phyloP scores from a whole-genome alignment of 2,113 vertebrate species.

The Canis aureus region DNA sequence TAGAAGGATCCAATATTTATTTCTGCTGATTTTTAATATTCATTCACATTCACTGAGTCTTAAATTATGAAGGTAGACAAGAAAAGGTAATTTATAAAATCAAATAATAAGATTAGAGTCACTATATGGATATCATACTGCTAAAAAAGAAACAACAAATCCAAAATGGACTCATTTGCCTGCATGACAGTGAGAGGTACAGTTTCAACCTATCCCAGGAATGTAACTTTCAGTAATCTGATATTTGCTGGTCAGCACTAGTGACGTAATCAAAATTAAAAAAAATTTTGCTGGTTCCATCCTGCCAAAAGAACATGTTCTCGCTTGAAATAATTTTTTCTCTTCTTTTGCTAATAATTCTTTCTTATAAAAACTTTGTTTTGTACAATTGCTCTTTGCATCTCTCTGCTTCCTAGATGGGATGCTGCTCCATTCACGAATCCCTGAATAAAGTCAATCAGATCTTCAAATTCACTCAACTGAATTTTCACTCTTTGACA shows the following conservation, averaged over 20 bases:
- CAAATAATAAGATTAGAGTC: neutral
- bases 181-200: neutral
- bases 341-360: neutral
- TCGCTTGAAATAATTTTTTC: neutral
- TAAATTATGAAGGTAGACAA: conserved; percentile 9
- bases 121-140: neutral
- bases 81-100: conserved; percentile 5
- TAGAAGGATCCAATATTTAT: neutral
- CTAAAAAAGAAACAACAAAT: neutral
- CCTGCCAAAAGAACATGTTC: neutral
- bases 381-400: neutral
- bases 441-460: neutral
- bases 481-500: neutral
- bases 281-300: neutral
- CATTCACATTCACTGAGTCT: neutral
- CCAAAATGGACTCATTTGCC: neutral
- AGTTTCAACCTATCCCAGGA: neutral
- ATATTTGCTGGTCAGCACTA: neutral
- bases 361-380: neutral
- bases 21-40: conserved; percentile 26
- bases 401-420: neutral
- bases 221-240: neutral
- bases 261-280: neutral
- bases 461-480: neutral
- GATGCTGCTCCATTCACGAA: neutral